These are phyloP conservation scores for Camelus dromedarius DNA, from an alignment of 2,113 vertebrate genomes.

Conservation along the genomic window DNA sequence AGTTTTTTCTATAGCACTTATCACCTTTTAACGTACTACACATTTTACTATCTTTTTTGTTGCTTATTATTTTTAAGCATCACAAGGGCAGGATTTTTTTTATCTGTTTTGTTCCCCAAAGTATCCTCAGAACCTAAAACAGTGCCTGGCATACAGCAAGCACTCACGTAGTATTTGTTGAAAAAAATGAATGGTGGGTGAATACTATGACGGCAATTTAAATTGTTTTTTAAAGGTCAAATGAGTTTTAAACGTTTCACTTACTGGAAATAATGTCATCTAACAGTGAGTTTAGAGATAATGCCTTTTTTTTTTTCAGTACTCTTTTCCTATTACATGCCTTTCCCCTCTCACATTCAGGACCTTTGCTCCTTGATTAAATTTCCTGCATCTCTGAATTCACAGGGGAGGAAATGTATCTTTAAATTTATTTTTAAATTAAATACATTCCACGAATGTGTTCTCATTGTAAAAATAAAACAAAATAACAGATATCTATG, in stretches of 20 bases:
- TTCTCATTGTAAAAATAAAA: conserved; percentile 30
- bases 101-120: not conserved
- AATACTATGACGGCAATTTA: not conserved
- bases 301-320: conserved; percentile 50
- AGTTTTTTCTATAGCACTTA: not conserved
- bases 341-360: not conserved
- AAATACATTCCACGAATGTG: not conserved
- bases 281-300: conserved; percentile 32
- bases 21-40: not conserved
- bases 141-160: conserved; percentile 6
- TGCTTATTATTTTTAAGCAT: conserved; percentile 13
- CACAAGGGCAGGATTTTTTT: not conserved
- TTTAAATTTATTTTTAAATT: conserved; percentile 52
- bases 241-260: conserved; percentile 42
- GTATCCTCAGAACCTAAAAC: not conserved
- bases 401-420: conserved; percentile 16
- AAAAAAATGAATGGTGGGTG: not conserved
- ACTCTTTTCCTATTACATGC: not conserved
- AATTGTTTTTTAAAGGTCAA: conserved; percentile 1
- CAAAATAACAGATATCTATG: not conserved
- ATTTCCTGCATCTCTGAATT: conserved; percentile 28
- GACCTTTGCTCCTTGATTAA: not conserved
- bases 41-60: conserved; percentile 32
- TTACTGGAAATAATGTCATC: conserved; percentile 13
- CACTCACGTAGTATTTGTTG: not conserved